These are phyloP conservation scores for Hirundichthys speculiger DNA, from an alignment of 2,113 vertebrate genomes.

Conservation along the genomic window DNA sequence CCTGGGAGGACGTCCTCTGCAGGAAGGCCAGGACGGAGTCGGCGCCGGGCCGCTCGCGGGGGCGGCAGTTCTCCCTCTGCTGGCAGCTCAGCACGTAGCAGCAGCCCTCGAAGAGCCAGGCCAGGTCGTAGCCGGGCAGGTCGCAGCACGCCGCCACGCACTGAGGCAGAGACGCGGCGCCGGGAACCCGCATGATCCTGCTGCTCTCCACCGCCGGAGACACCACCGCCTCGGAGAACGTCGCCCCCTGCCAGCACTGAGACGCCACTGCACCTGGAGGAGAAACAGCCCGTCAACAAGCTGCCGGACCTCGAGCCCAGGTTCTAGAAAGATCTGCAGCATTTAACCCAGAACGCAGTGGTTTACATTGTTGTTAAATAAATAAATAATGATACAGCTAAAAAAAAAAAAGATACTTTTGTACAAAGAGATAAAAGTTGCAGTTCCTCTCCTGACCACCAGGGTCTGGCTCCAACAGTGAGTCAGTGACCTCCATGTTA, in stretches of 20 bases:
- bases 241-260: slow-evolving; percentile 86
- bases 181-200: slow-evolving; percentile 84
- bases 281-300: too few species aligned
- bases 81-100: slow-evolving; percentile 91
- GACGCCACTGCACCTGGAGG: slow-evolving; percentile 78
- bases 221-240: slow-evolving; percentile 83
- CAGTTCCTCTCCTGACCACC: too few species aligned
- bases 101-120: slow-evolving; percentile 88
- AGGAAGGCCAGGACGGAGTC: slow-evolving; percentile 87
- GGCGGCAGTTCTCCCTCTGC: slow-evolving; percentile 81
- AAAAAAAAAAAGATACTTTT: too few species aligned
- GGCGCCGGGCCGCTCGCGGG: slow-evolving; percentile 78
- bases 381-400: too few species aligned
- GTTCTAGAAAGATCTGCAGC: too few species aligned
- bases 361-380: too few species aligned
- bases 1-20: slow-evolving; percentile 75
- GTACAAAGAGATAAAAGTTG: too few species aligned
- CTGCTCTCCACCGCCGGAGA: slow-evolving; percentile 83
- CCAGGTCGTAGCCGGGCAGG: slow-evolving; percentile 84
- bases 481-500: too few species aligned
- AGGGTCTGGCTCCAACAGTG: too few species aligned
- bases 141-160: slow-evolving; percentile 87
- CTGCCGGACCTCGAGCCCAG: too few species aligned
- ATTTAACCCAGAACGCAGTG: too few species aligned
- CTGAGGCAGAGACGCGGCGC: slow-evolving; percentile 74